Evolutionary conservation across 37 sponge, comb jelly and placozoan genomes (phyloP).

Genomic region (Spongilla lacustris): DNA sequence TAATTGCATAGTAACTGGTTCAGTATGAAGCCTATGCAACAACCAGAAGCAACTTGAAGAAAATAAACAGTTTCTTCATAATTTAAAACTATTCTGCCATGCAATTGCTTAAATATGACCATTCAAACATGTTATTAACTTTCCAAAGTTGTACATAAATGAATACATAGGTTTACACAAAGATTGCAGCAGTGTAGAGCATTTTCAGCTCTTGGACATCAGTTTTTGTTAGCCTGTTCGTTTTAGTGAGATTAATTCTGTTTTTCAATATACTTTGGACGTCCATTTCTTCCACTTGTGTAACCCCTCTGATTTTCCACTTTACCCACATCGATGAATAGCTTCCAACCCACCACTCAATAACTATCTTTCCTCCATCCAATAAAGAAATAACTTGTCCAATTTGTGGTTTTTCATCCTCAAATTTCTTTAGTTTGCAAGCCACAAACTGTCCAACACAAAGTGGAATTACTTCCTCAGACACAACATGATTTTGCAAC

Average conservation of each 20-base stretch:
- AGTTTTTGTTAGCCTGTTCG: not conserved
- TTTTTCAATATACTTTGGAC: not conserved
- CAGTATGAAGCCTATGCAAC: not conserved
- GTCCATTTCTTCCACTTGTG: not conserved
- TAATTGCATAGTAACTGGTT: not conserved
- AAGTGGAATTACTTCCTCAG: conserved; percentile 1
- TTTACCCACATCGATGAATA: not conserved
- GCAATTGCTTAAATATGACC: not conserved
- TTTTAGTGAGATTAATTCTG: not conserved
- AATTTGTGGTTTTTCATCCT: conserved; percentile 1
- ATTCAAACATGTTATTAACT: not conserved
- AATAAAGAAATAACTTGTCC: not conserved
- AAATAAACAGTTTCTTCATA: not conserved
- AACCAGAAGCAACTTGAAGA: conserved; percentile 1
- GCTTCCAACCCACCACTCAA: not conserved
- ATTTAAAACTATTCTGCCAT: conserved; percentile 1
- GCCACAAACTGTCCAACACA: conserved; percentile 1
- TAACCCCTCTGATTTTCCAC: not conserved
- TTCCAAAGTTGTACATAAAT: conserved; percentile 1
- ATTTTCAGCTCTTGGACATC: conserved; percentile 1
- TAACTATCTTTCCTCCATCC: conserved; percentile 1
- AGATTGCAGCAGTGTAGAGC: not conserved
- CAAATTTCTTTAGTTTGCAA: conserved; percentile 1
- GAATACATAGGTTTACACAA: conserved; percentile 1
- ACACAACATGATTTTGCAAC: not conserved